These are phyloP conservation scores for Australoheros scitulus DNA, from an alignment of 2,113 vertebrate species.

Conservation along the genomic window DNA sequence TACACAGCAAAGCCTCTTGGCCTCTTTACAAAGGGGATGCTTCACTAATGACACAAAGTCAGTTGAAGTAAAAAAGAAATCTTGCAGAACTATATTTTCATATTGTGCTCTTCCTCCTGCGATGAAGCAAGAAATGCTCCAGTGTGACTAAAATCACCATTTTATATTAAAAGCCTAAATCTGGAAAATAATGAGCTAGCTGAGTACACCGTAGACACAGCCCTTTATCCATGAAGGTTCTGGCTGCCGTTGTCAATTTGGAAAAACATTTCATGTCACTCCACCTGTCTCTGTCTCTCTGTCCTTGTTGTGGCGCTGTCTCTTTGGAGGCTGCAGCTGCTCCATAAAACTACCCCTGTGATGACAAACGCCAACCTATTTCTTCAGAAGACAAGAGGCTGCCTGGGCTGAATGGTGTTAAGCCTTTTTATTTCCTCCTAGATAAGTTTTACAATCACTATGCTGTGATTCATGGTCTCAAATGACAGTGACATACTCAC, in stretches of 20 bases:
- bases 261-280: too few species aligned
- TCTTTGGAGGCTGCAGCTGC: background rate
- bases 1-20: conserved; percentile 15
- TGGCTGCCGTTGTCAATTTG: background rate
- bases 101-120: background rate
- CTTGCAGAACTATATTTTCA: background rate
- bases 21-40: conserved; percentile 10
- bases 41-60: background rate
- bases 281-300: too few species aligned
- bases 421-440: background rate
- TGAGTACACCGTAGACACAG: background rate
- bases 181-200: background rate
- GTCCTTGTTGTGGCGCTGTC: background rate
- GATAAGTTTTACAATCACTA: background rate
- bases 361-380: background rate
- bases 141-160: background rate
- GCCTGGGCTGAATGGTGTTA: background rate
- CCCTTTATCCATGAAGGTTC: background rate
- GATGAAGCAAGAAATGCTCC: background rate
- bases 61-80: background rate
- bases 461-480: background rate
- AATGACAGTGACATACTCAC: too few species aligned
- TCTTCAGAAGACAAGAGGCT: background rate
- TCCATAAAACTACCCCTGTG: background rate
- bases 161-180: background rate